Evolutionary conservation across 2,888 invertebrate species (phyloP).

Genomic region (Dysmachus trigonus): DNA sequence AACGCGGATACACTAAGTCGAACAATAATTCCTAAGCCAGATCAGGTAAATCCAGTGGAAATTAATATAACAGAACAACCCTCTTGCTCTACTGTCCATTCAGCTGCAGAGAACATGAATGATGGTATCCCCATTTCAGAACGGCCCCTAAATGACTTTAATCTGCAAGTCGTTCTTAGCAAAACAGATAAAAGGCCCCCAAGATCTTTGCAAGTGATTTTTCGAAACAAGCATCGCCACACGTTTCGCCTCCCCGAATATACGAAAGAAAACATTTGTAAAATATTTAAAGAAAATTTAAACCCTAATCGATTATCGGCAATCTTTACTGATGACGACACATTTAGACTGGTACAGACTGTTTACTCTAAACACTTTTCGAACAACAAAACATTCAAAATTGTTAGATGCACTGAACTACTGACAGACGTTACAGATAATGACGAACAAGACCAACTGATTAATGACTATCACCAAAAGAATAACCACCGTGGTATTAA

Average conservation of each 20-base stretch:
- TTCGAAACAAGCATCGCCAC: constrained; percentile 42
- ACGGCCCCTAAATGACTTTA: neutral
- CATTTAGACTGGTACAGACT: constrained; percentile 44
- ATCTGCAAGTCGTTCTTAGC: neutral
- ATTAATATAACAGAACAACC: neutral
- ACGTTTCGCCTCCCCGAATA: neutral
- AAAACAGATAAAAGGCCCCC: too few relatives aligned
- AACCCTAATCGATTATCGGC: constrained; percentile 46
- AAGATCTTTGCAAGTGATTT: constrained; percentile 45
- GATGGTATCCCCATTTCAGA: constrained; percentile 18
- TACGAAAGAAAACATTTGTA: neutral
- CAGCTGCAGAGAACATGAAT: constrained; percentile 3
- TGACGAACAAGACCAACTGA: constrained; percentile 37
- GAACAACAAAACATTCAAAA: too few relatives aligned
- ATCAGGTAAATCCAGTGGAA: neutral
- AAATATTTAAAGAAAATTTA: constrained; percentile 48
- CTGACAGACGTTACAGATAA: constrained; percentile 9
- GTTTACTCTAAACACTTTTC: too few relatives aligned
- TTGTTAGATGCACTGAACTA: too few relatives aligned
- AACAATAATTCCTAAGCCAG: neutral
- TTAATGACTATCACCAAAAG: constrained; percentile 38
- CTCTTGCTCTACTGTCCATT: neutral
- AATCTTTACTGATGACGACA: constrained; percentile 43
- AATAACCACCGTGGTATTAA: constrained; percentile 45
- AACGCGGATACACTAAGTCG: neutral